Base-by-base conservation (phyloP, 2,888 invertebrate genomes). In the Hanleya hanleyi region DNA sequence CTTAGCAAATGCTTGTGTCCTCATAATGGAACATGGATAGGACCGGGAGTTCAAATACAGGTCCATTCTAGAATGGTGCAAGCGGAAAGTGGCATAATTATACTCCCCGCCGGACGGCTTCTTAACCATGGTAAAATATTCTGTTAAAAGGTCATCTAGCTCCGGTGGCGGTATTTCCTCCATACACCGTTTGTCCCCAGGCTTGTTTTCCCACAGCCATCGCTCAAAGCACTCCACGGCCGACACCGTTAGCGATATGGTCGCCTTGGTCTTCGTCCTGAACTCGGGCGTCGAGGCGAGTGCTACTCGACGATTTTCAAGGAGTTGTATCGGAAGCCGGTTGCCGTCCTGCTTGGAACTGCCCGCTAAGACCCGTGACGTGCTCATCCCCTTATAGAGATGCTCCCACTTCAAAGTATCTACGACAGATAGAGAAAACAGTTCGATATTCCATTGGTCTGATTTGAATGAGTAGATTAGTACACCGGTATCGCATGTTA, bases 21-120 rank as follows among this genome's bases (percentile, higher is more conserved):
- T 57, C 57, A 57, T 57, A 15, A 57, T 57, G 29, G 57, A 57
- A 32, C 26, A 57, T 18, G 57, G 22, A 26, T 57, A 57, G 57
- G 26, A 22, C 9, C 29, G 1, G 15, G 29, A 18, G 15, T 57
- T 22, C 29, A 57, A 29, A 57, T 29, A 57, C 32, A 57, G 29
- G 32, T 57, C 57, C 22, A 57, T 15, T 57, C 57, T 57, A 29
- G 57, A 57, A 26, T 57, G 57, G 4, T 29, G 57, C 15, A 57
- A 26, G 57, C 57, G 57, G 9, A 57, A 57, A 29, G 57, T 57
- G 4, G 57, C 18, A 29, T 29, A 57, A 15, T 32, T 57, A 26
- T 57, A 57, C 29, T 57, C 57, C 29, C 29, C 57, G 22, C 57
- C 57, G 32, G 57, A 57, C 18, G 32, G 32, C 32, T 57, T 57